phyloP scores from a whole-genome alignment of 2,113 vertebrate species.

The Forbesichthys agassizii region DNA sequence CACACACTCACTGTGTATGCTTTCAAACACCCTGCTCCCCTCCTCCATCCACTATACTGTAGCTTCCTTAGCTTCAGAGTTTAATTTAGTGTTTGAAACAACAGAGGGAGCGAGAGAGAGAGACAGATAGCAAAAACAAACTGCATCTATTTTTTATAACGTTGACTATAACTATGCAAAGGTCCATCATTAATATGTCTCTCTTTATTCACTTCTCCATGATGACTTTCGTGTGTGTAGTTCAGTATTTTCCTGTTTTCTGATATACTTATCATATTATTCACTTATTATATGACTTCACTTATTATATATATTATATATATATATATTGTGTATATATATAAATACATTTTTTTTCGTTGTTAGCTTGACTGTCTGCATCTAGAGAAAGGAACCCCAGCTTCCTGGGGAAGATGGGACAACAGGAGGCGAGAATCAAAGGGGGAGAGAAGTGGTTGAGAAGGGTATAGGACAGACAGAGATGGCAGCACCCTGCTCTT shows the following conservation, averaged over 20 bases:
- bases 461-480: constrained; percentile 24
- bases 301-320: neutral
- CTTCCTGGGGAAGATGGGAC: constrained; percentile 59
- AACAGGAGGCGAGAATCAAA: constrained; percentile 9
- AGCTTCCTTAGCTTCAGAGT: constrained; percentile 25
- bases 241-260: constrained; percentile 53
- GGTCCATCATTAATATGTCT: constrained; percentile 39
- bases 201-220: constrained; percentile 42
- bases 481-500: constrained; percentile 45
- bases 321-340: neutral
- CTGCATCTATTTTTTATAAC: constrained; percentile 41
- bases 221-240: constrained; percentile 54
- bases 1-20: constrained; percentile 10
- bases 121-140: constrained; percentile 37
- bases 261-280: neutral
- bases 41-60: constrained; percentile 24
- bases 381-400: constrained; percentile 60
- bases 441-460: constrained; percentile 47
- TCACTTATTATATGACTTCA: too few species aligned
- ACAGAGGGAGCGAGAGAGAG: constrained; percentile 30
- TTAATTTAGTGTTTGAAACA: constrained; percentile 43
- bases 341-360: constrained; percentile 1
- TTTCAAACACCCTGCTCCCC: constrained; percentile 16
- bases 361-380: constrained; percentile 50
- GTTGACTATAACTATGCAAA: constrained; percentile 52